A percentile compares a stretch with the other conserved stretches of the same genome.
Evolutionary conservation across 2,888 invertebrate genomes (phyloP).

Genomic region (Stenurella melanura): DNA sequence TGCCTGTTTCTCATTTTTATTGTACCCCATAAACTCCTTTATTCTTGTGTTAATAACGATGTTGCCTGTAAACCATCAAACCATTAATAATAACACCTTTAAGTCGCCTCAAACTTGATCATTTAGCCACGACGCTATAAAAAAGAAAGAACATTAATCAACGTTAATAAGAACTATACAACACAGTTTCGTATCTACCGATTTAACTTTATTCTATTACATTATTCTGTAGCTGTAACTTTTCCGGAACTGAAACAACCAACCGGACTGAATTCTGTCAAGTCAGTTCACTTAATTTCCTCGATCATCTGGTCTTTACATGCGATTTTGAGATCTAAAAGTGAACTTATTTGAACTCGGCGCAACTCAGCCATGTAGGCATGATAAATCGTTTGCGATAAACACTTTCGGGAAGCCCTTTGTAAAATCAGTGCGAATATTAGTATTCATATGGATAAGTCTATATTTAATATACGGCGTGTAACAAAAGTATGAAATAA

Average conservation of each 20-base stretch:
- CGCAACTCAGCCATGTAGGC: slow-evolving; percentile 3
- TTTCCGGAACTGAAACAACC: not conserved
- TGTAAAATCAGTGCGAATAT: slow-evolving; percentile 3
- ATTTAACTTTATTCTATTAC: not conserved
- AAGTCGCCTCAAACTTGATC: not conserved
- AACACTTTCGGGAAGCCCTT: slow-evolving; percentile 12
- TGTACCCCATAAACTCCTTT: no score
- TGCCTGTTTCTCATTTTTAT: no score
- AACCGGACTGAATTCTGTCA: slow-evolving; percentile 26
- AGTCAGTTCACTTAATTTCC: slow-evolving; percentile 38
- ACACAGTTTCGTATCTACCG: slow-evolving; percentile 5
- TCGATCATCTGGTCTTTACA: slow-evolving; percentile 36
- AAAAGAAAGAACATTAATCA: slow-evolving; percentile 7
- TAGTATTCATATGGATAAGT: slow-evolving; percentile 13
- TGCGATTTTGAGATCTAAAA: slow-evolving; percentile 32
- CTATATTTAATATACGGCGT: no score
- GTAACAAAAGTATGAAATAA: no score
- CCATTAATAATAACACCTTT: not conserved
- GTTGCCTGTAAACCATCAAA: not conserved
- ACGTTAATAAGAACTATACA: not conserved
- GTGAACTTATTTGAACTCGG: slow-evolving; percentile 25
- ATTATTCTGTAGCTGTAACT: slow-evolving; percentile 15
- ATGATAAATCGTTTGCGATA: slow-evolving; percentile 27
- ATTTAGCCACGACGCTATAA: not conserved
- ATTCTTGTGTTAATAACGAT: no score